Base-by-base conservation (phyloP, 2,113 vertebrate species). In the Lepus americanus region DNA sequence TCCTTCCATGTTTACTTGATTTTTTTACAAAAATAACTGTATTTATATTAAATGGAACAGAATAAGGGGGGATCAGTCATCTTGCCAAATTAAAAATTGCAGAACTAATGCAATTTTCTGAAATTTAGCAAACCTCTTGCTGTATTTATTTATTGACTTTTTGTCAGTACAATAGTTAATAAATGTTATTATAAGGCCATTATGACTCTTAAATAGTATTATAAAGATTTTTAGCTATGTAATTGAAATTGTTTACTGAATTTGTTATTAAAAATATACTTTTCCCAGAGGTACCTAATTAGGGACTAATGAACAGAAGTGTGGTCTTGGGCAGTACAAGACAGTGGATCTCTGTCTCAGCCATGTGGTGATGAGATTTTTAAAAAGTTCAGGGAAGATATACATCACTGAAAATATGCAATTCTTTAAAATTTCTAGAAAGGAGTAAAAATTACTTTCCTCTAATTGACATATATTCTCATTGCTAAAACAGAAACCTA, bases 91-190 rank as follows among this genome's bases (percentile, higher is more conserved):
- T 90, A 92, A 94, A 61, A 61, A 73, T 25, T 93, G 31, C 0
- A 10, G 73, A 70, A 31, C 70, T 59, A 97, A 78, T 64, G 81
- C 63, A 97, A 55, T 78, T 76, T 94, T 36, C 51, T 64, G 89
- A 96, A 96, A 82, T 69, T 96, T 95, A 92, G 36, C 78, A 88
- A 92, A 97, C 95, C 92, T 94, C 74, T 97, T 92, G 51, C 97
- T 94, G 94, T 89, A 87, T 97, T 97, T 92, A 90, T 55, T 92
- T 94, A 97, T 96, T 97, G 96, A 97, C 97, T 94, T 92, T 97
- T 98, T 97, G 92, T 97, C 96, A 97, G 92, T 53, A 73, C 97
- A 97, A 94, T 64, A 13, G 89, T 97, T 97, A 94, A 97, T 97
- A 96, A 79, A 95, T 96, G 64, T 88, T 95, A 80, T 95, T 96